These are phyloP conservation scores for Palaemon carinicauda DNA, from an alignment of 1,140 invertebrate species.

Conservation along the genomic window DNA sequence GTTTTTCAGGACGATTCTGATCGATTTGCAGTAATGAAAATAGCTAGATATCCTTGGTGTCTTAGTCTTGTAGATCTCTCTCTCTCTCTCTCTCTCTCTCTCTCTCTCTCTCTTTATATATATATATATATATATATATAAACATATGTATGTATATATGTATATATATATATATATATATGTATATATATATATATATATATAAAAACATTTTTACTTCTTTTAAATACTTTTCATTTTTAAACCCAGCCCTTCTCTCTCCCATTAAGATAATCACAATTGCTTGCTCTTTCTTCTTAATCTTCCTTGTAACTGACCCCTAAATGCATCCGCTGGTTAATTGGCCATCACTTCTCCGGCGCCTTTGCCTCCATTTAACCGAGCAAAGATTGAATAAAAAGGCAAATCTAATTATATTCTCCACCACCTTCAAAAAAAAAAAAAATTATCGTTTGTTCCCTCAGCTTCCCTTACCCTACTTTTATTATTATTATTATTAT, in stretches of 20 bases:
- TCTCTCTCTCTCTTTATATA: background rate
- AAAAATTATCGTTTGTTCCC: background rate
- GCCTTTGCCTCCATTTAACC: background rate
- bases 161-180: too few relatives aligned
- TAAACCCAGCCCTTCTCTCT: too few relatives aligned
- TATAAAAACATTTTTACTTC: too few relatives aligned
- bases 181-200: too few relatives aligned
- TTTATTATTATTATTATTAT: background rate
- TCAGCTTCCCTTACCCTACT: background rate
- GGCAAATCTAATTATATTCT: background rate
- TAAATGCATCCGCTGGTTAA: background rate
- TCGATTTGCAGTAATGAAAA: too few relatives aligned
- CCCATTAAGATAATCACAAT: background rate
- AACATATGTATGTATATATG: too few relatives aligned
- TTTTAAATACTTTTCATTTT: too few relatives aligned
- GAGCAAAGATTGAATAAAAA: too few relatives aligned
- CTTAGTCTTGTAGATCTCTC: background rate
- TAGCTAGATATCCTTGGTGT: background rate
- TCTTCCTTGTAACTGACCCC: background rate
- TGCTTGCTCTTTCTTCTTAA: background rate
- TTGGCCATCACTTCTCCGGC: background rate
- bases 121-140: too few relatives aligned
- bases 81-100: background rate
- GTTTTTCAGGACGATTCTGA: too few relatives aligned
- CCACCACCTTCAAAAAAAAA: background rate